Evolutionary conservation across 2,113 vertebrate species (phyloP), one percentile per base, ranked within the genome.

Genomic region (Pterophyllum scalare): DNA sequence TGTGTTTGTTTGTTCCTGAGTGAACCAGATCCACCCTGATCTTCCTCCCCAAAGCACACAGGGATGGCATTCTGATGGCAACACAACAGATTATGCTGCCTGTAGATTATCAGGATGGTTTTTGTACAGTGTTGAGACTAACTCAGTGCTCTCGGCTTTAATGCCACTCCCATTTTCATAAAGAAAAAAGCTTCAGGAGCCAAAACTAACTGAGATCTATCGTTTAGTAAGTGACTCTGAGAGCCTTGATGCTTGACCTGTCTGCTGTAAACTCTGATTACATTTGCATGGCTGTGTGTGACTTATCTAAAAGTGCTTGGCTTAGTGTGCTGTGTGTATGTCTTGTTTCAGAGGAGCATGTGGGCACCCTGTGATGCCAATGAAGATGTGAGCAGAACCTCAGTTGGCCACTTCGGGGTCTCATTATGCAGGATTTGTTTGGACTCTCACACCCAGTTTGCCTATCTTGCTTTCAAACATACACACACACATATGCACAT

Each of bases 381-480:
- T 22, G 28, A 59, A 85, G 74, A 89, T 79, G 80, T 94, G 93
- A 93, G 86, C 70, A 65, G 84, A 91, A 88, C 86, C 84, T 79
- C 88, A 77, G 83, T 75, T 54, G 83, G 85, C 70, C 84, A 91
- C 83, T 92, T 88, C 80, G 77, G 35, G 24, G 31, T 82, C 58
- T 83, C 81, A 90, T 90, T 91, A 91, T 90, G 75, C 79, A 65
- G 75, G 62, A 81, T 91, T 86, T 84, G 60, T 75, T 81, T 80
- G 84, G 84, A 80, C 61, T 67, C 85, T 88, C 83, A 74, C 43
- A 75, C 10, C 46, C 87, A 61, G 74, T 88, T 88, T 81, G 82
- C 70, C 79, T 31, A 46, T 81, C 75, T 59, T 67, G 67, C 57
- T 64, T 75, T 65, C 61, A 80, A 35, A 19, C 46, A 64, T 28